phyloP scores from a whole-genome alignment of 2,113 vertebrate genomes.

The Anguilla japonica region DNA sequence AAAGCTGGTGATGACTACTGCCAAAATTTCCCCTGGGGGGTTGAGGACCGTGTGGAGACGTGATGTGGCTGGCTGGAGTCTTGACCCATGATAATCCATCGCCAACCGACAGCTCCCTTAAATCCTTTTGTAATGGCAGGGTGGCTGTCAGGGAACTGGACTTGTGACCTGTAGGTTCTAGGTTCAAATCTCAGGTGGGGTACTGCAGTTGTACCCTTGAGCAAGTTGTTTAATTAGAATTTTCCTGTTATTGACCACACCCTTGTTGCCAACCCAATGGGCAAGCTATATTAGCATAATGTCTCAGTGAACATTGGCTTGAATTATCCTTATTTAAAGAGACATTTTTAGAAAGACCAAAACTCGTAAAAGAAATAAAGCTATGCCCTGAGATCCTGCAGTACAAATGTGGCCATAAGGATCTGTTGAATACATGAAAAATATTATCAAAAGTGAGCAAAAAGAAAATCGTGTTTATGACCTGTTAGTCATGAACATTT shows the following conservation, averaged over 20 bases:
- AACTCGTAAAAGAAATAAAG: too few species aligned
- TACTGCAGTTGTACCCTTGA: background rate
- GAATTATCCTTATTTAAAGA: background rate
- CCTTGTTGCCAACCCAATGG: background rate
- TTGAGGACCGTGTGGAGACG: background rate
- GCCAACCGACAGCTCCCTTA: background rate
- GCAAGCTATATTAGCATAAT: background rate
- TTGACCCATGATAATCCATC: background rate
- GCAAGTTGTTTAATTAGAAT: background rate
- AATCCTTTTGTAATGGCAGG: constrained; percentile 1
- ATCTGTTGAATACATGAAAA: too few species aligned
- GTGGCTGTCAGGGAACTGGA: background rate
- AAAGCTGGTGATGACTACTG: background rate
- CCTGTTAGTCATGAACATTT: too few species aligned
- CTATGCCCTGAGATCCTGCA: too few species aligned
- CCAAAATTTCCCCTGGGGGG: background rate
- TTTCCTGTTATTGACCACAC: background rate
- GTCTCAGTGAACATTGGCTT: background rate
- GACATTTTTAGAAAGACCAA: too few species aligned
- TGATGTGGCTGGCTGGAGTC: background rate
- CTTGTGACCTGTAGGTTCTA: background rate
- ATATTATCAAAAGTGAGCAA: too few species aligned
- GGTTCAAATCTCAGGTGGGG: background rate
- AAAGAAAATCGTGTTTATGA: too few species aligned
- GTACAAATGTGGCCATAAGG: too few species aligned